A percentile compares a stretch with the other conserved stretches of the same genome.
Conservation (phyloP, 2,888 invertebrate species). For the Synergus japonicus region DNA sequence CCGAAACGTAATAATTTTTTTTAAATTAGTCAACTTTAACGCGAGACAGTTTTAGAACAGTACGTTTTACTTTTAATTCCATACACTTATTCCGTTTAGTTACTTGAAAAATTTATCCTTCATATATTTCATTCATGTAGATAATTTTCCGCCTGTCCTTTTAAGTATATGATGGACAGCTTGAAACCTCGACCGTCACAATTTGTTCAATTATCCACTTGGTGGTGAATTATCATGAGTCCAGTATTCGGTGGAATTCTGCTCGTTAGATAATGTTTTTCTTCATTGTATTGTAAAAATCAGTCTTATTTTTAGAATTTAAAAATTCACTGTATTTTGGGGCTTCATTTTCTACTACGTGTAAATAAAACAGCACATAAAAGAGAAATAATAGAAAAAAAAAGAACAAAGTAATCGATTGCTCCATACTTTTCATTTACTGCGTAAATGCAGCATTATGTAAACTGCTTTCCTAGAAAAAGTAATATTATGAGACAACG, state of each 20-base stretch:
- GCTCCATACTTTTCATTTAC: background rate
- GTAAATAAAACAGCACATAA: no score
- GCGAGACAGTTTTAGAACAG: no score
- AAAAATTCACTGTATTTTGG: no score
- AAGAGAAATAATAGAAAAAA: no score
- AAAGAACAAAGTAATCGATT: background rate
- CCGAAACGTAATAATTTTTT: no score
- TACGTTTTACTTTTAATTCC: no score
- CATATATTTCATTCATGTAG: background rate
- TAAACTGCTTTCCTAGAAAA: no score
- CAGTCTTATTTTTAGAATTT: background rate
- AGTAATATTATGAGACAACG: no score
- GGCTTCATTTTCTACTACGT: no score
- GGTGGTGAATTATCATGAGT: slow-evolving; percentile 1
- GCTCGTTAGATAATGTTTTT: background rate
- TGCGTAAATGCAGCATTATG: background rate
- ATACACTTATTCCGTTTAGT: no score
- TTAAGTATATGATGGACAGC: slow-evolving; percentile 30
- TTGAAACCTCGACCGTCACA: slow-evolving; percentile 23
- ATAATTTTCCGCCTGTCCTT: background rate
- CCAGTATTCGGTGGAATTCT: background rate
- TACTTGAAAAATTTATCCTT: background rate
- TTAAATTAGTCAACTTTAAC: no score
- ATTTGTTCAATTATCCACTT: slow-evolving; percentile 39
- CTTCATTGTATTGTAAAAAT: background rate